Conservation (phyloP, 2,888 invertebrate species). For the Gandaritis pyraliata region DNA sequence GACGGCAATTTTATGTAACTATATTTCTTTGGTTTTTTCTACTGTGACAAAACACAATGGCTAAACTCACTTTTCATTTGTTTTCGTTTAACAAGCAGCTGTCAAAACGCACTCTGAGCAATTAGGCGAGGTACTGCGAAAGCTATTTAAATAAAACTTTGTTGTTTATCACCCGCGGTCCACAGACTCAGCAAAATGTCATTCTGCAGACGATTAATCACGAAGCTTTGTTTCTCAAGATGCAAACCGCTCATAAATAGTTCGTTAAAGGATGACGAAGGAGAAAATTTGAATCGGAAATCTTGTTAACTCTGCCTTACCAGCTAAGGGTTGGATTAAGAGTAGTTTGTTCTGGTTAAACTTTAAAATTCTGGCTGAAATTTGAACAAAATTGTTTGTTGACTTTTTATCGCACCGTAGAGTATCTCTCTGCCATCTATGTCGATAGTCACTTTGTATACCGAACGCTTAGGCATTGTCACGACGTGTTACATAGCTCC, state of each 20-base stretch:
- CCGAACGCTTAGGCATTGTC: slow-evolving; percentile 14
- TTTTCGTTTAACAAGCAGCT: slow-evolving; percentile 60
- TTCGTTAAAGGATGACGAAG: slow-evolving; percentile 50
- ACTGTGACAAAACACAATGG: slow-evolving; percentile 22
- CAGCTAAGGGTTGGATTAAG: slow-evolving; percentile 26
- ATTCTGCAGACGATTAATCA: slow-evolving; percentile 67
- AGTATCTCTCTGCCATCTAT: background rate
- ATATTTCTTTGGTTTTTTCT: background rate
- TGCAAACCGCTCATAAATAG: slow-evolving; percentile 64
- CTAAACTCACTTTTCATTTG: slow-evolving; percentile 50
- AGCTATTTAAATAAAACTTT: slow-evolving; percentile 68
- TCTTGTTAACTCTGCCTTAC: slow-evolving; percentile 34
- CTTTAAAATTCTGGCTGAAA: slow-evolving; percentile 19
- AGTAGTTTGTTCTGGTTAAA: slow-evolving; percentile 24
- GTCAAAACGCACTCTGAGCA: slow-evolving; percentile 66
- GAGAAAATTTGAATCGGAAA: slow-evolving; percentile 36
- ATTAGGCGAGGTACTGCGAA: slow-evolving; percentile 62
- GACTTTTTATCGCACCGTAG: slow-evolving; percentile 1
- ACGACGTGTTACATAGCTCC: slow-evolving; percentile 24
- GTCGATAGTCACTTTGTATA: background rate
- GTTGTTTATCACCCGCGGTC: slow-evolving; percentile 54
- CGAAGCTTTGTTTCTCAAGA: slow-evolving; percentile 56
- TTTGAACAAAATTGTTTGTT: slow-evolving; percentile 5
- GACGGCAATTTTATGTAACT: too few relatives aligned
- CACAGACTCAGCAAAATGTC: slow-evolving; percentile 57